Conservation (phyloP, 2,888 invertebrate genomes). For the Mesoligia furuncula region DNA sequence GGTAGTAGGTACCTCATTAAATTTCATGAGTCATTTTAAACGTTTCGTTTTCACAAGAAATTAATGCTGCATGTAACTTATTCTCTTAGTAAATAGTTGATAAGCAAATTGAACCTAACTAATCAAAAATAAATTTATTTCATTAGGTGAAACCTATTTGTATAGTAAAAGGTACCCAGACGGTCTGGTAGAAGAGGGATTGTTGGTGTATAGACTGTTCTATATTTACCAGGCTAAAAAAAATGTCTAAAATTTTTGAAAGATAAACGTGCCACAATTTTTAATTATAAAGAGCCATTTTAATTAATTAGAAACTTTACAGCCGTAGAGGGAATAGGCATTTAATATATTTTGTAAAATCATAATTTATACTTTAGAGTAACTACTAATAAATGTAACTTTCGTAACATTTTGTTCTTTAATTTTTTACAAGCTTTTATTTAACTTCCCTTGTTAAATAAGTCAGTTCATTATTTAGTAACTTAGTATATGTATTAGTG, state of each 20-base stretch:
- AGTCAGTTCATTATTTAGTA: too few relatives aligned
- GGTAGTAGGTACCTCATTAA: not conserved
- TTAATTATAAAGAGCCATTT: not conserved
- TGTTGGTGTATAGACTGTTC: not conserved
- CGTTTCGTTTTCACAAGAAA: not conserved
- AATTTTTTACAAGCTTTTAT: too few relatives aligned
- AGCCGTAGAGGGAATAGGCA: not conserved
- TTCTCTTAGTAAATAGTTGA: conserved; percentile 1
- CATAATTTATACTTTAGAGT: too few relatives aligned
- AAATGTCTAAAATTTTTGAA: not conserved
- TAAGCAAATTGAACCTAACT: not conserved
- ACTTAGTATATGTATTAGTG: too few relatives aligned
- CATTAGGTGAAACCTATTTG: not conserved
- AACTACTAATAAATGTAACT: not conserved
- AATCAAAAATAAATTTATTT: conserved; percentile 17
- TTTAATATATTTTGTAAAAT: not conserved
- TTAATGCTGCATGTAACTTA: not conserved
- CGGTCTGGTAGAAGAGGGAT: not conserved
- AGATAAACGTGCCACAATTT: not conserved
- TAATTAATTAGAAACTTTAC: not conserved
- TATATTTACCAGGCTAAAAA: not conserved
- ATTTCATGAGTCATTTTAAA: not conserved
- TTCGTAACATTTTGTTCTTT: not conserved
- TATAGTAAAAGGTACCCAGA: conserved; percentile 11
- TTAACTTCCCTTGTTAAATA: too few relatives aligned